A percentile compares a stretch with the other conserved stretches of the same genome.
These are phyloP conservation scores for Drosophila ironensis DNA, from an alignment of 1,140 invertebrate species.

Conservation along the genomic window DNA sequence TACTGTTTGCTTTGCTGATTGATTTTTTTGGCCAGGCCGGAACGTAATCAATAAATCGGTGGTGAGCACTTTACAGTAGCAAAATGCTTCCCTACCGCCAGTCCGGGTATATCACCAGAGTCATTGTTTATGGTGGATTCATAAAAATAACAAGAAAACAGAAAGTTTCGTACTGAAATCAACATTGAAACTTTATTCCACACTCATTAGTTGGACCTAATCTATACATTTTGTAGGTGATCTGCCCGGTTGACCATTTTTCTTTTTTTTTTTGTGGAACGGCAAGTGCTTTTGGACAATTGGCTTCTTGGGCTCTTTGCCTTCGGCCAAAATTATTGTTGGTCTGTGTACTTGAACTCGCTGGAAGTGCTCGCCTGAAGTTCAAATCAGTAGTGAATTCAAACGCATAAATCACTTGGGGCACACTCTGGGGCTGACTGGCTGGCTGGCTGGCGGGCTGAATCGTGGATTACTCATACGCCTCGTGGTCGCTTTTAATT, in stretches of 20 bases:
- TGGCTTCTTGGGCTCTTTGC: constrained; percentile 42
- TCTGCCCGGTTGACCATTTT: no score
- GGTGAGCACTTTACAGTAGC: constrained; percentile 61
- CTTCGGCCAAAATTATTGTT: constrained; percentile 38
- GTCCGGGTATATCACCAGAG: constrained; percentile 6
- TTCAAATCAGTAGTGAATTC: constrained; percentile 54
- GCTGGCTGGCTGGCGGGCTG: constrained; percentile 13
- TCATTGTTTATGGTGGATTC: no score
- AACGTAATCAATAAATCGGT: constrained; percentile 54
- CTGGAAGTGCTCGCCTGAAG: constrained; percentile 33
- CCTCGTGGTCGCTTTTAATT: constrained; percentile 44
- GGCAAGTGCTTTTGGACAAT: constrained; percentile 45
- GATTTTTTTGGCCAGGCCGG: constrained; percentile 48
- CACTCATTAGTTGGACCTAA: no score
- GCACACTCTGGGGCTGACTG: constrained; percentile 17
- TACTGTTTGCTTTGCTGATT: constrained; percentile 69
- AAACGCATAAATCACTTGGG: constrained; percentile 42
- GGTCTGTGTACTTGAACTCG: constrained; percentile 65
- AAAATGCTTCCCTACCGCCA: constrained; percentile 21
- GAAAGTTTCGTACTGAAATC: not conserved
- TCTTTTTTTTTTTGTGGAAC: constrained; percentile 6
- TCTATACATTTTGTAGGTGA: no score
- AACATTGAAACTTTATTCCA: no score
- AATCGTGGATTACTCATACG: constrained; percentile 40
- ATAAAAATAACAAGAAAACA: no score